A percentile compares a stretch with the other conserved stretches of the same genome.
Conservation (phyloP, 2,797 vertebrate genomes). For the Pelobates cultripes region DNA sequence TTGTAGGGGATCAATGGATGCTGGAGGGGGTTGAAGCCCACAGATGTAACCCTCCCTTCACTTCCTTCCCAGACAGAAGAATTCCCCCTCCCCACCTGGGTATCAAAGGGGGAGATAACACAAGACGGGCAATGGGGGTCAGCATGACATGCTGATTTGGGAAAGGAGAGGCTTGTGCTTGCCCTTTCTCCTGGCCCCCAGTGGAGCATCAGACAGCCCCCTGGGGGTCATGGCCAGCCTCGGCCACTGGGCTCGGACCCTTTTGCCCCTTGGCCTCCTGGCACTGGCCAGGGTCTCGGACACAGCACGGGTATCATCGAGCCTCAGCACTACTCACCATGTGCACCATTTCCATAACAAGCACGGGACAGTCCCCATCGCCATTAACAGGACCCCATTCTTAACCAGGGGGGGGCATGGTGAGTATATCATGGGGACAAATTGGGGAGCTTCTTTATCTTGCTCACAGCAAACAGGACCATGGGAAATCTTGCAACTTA, state of each 20-base stretch:
- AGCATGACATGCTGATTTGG: constrained; percentile 51
- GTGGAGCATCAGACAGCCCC: constrained; percentile 62
- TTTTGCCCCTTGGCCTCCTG: constrained; percentile 58
- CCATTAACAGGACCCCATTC: constrained; percentile 96
- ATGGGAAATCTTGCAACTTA: background rate
- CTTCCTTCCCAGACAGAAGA: constrained; percentile 55
- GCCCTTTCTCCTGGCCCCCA: constrained; percentile 58
- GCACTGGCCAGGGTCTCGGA: constrained; percentile 80
- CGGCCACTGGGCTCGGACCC: constrained; percentile 65
- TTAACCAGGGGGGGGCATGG: constrained; percentile 91
- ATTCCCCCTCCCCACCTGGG: constrained; percentile 26
- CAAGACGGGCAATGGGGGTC: constrained; percentile 47
- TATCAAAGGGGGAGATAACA: constrained; percentile 40
- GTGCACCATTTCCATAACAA: constrained; percentile 97
- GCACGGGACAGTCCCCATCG: constrained; percentile 91
- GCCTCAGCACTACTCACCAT: constrained; percentile 92
- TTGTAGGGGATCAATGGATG: constrained; percentile 49
- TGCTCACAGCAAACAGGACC: background rate
- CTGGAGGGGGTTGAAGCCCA: constrained; percentile 52
- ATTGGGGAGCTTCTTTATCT: background rate
- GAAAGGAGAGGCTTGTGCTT: constrained; percentile 50
- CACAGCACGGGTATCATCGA: constrained; percentile 90
- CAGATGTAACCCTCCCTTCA: constrained; percentile 42
- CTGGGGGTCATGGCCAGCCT: constrained; percentile 62
- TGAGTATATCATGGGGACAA: constrained; percentile 70